Evolutionary conservation across 2,797 vertebrate species (phyloP).

Genomic region (Aplochiton taeniatus): DNA sequence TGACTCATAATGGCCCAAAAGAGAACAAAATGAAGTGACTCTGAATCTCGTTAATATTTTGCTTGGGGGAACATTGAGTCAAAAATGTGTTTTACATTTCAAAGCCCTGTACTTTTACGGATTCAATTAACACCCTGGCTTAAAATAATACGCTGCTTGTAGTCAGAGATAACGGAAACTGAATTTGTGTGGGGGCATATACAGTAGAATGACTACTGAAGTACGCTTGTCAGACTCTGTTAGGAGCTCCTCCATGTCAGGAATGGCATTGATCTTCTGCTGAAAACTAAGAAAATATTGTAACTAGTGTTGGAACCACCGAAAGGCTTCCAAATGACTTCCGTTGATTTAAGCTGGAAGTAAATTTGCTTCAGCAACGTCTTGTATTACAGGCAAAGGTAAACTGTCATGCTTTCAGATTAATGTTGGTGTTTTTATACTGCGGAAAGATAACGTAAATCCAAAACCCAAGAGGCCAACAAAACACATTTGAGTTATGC

Average conservation of each 20-base stretch:
- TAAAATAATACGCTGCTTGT: conserved; percentile 42
- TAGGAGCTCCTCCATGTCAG: conserved; percentile 26
- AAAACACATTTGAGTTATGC: conserved; percentile 19
- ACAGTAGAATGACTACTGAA: conserved; percentile 36
- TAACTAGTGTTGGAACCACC: conserved; percentile 24
- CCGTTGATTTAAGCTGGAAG: conserved; percentile 1
- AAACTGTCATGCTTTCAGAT: too few species aligned
- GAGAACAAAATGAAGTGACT: conserved; percentile 37
- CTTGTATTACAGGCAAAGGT: conserved; percentile 1
- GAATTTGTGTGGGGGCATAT: conserved; percentile 22
- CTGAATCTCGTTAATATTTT: conserved; percentile 64
- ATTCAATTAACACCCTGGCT: conserved; percentile 51
- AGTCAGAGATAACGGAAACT: conserved; percentile 28
- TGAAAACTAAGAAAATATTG: conserved; percentile 11
- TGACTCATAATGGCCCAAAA: conserved; percentile 42
- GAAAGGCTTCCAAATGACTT: neutral
- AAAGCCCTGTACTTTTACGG: conserved; percentile 42
- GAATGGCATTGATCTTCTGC: conserved; percentile 12
- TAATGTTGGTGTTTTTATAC: neutral
- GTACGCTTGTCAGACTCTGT: conserved; percentile 31
- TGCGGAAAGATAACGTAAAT: conserved; percentile 5
- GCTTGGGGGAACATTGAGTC: conserved; percentile 31
- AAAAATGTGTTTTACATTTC: conserved; percentile 47
- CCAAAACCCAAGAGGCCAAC: neutral
- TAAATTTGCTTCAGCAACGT: conserved; percentile 5